A percentile compares a stretch with the other conserved stretches of the same genome.
Evolutionary conservation across 2,888 invertebrate genomes (phyloP).

Genomic region (Rhagophthalmus giganteus): DNA sequence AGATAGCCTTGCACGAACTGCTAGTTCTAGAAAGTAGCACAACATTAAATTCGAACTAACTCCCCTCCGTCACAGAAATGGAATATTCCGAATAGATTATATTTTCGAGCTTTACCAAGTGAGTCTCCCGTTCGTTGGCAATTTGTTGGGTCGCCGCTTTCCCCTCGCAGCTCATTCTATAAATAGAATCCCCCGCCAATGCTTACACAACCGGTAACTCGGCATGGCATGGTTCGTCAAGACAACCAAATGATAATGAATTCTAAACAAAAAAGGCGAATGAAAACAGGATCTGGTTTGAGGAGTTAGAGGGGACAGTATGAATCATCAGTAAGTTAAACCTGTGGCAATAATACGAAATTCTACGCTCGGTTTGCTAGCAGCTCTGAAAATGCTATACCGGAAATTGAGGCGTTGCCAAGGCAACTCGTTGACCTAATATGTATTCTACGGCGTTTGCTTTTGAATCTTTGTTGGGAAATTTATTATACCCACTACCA

Average conservation of each 20-base stretch:
- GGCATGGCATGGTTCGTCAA: conserved; percentile 16
- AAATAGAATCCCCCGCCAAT: conserved; percentile 23
- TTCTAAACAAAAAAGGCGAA: conserved; percentile 13
- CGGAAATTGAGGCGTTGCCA: conserved; percentile 27
- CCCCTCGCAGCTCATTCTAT: conserved; percentile 13
- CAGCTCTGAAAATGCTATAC: conserved; percentile 13
- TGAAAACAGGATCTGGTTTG: conserved; percentile 10
- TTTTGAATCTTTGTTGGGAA: no score
- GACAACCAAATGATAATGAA: conserved; percentile 23
- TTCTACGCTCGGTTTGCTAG: conserved; percentile 8
- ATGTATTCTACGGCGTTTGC: conserved; percentile 7
- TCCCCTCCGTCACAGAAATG: conserved; percentile 22
- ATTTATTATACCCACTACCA: no score
- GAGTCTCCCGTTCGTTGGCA: conserved; percentile 9
- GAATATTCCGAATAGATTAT: conserved; percentile 16
- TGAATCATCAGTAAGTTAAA: conserved; percentile 6
- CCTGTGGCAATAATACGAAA: conserved; percentile 6
- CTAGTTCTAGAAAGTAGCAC: background rate
- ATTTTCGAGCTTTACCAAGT: conserved; percentile 23
- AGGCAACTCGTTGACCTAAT: conserved; percentile 14
- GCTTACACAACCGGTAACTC: conserved; percentile 5
- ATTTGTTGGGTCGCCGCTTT: conserved; percentile 4
- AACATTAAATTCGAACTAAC: conserved; percentile 3
- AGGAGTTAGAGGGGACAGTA: conserved; percentile 6
- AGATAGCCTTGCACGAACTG: no score